A percentile compares a stretch with the other conserved stretches of the same genome.
phyloP scores from a whole-genome alignment of 2,113 vertebrate species.

The Mixornis gularis region DNA sequence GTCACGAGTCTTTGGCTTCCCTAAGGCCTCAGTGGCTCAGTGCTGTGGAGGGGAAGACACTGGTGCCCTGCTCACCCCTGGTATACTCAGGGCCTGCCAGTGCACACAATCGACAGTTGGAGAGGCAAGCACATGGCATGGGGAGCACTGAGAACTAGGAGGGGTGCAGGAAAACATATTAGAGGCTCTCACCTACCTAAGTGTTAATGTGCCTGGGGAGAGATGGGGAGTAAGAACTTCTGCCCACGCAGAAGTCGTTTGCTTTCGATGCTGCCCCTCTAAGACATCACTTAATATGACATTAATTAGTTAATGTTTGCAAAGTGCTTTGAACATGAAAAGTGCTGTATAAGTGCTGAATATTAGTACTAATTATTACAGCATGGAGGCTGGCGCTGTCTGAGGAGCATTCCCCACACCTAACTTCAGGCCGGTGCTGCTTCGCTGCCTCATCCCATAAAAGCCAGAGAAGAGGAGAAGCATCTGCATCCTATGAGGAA shows the following conservation, averaged over 20 bases:
- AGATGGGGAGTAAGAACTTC: neutral
- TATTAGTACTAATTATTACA: slow-evolving; percentile 19
- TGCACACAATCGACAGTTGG: neutral
- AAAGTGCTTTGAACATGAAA: slow-evolving; percentile 52
- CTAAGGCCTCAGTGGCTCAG: neutral
- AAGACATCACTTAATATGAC: slow-evolving; percentile 38
- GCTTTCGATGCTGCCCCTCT: neutral
- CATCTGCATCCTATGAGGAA: neutral
- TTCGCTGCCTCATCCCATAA: neutral
- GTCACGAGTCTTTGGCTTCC: rapidly evolving
- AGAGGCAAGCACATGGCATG: neutral
- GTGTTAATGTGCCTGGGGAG: neutral
- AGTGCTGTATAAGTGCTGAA: slow-evolving; percentile 26
- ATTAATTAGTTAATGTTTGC: slow-evolving; percentile 55
- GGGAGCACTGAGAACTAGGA: neutral
- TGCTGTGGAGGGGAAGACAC: neutral
- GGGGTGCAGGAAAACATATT: neutral
- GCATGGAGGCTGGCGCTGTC: neutral
- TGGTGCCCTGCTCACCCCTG: neutral
- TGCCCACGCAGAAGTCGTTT: neutral
- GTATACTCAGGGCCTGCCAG: neutral
- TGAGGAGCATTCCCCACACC: neutral
- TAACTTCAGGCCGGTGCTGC: rapidly evolving
- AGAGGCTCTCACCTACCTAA: neutral
- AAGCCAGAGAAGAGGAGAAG: neutral